Conservation (phyloP, 2,888 invertebrate species). For the Junonia oenone region DNA sequence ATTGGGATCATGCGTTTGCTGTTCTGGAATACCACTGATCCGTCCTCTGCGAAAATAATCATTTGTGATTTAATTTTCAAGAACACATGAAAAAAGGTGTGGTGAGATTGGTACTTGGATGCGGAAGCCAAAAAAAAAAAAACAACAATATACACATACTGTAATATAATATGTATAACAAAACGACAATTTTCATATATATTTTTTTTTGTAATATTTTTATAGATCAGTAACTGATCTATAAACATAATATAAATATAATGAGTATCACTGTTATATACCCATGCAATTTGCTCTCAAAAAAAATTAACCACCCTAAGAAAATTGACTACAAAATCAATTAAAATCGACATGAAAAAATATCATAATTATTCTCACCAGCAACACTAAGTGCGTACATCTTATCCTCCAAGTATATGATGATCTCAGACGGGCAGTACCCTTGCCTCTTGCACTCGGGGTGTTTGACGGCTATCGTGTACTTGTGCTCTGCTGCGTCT, state of each 20-base stretch:
- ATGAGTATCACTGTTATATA: too few relatives aligned
- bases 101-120: too few relatives aligned
- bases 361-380: conserved; percentile 41
- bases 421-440: conserved; percentile 66
- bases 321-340: too few relatives aligned
- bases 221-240: too few relatives aligned
- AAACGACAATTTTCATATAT: too few relatives aligned
- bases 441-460: conserved; percentile 52
- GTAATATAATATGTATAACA: too few relatives aligned
- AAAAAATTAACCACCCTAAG: not conserved
- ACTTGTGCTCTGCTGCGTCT: conserved; percentile 84
- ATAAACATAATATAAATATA: too few relatives aligned
- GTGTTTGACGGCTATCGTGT: conserved; percentile 82
- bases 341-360: not conserved
- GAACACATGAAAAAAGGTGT: too few relatives aligned
- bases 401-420: conserved; percentile 85
- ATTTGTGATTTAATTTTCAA: not conserved
- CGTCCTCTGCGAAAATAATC: conserved; percentile 59
- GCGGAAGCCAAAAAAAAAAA: too few relatives aligned
- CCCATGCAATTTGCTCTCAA: too few relatives aligned
- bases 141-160: too few relatives aligned
- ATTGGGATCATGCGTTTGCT: conserved; percentile 81
- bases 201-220: too few relatives aligned
- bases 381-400: conserved; percentile 76
- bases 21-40: conserved; percentile 75